These are phyloP conservation scores for Eubasilissa splendida DNA, from an alignment of 2,888 invertebrate species.

Conservation along the genomic window DNA sequence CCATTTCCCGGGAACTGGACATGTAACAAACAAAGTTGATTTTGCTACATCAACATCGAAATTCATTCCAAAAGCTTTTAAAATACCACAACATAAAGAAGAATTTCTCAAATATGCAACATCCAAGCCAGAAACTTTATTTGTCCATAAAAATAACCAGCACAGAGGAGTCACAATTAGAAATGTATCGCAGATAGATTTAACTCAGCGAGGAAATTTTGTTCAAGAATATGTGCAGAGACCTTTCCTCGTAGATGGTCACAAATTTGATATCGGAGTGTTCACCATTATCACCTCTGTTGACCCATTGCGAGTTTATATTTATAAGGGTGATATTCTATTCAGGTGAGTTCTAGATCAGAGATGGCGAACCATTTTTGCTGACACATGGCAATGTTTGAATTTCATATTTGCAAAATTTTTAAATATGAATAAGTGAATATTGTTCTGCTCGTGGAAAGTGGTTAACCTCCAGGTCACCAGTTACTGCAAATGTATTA, in stretches of 20 bases:
- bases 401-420: no score
- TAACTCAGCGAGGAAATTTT: slow-evolving; percentile 83
- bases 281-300: slow-evolving; percentile 94
- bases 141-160: slow-evolving; percentile 93
- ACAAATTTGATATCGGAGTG: slow-evolving; percentile 97
- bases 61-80: slow-evolving; percentile 91
- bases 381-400: no score
- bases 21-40: slow-evolving; percentile 90
- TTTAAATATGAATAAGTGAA: no score
- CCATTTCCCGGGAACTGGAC: slow-evolving; percentile 95
- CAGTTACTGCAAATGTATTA: no score
- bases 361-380: no score
- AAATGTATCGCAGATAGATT: slow-evolving; percentile 79
- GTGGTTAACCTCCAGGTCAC: no score
- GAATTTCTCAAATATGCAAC: slow-evolving; percentile 79
- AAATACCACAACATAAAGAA: slow-evolving; percentile 83
- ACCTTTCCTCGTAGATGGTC: slow-evolving; percentile 91
- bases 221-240: slow-evolving; percentile 92
- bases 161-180: slow-evolving; percentile 90
- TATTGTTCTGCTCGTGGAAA: no score
- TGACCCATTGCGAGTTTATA: slow-evolving; percentile 90
- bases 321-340: slow-evolving; percentile 90
- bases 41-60: slow-evolving; percentile 84
- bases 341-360: slow-evolving; percentile 76
- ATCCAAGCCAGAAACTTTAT: slow-evolving; percentile 79